Conservation (phyloP, 2,888 invertebrate genomes). For the Bimastos eiseni region DNA sequence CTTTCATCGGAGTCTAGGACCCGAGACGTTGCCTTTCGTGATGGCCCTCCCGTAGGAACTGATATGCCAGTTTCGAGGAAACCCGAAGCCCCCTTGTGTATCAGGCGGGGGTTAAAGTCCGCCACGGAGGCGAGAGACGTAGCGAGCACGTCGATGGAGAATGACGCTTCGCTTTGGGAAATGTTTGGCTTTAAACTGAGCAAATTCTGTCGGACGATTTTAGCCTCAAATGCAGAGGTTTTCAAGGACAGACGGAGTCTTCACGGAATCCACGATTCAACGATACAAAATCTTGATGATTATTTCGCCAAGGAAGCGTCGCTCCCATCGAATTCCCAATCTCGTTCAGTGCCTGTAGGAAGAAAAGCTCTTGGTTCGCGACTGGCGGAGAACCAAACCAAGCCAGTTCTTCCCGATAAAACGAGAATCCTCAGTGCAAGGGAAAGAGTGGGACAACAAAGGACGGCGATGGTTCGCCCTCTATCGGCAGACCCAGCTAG, state of each 20-base stretch:
- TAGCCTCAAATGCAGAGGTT: neutral
- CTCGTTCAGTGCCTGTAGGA: neutral
- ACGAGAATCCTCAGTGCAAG: neutral
- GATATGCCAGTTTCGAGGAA: neutral
- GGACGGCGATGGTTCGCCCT: neutral
- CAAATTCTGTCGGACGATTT: neutral
- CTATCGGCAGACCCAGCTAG: neutral
- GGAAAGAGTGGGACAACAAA: neutral
- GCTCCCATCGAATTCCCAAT: neutral
- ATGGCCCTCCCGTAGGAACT: neutral
- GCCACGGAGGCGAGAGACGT: neutral
- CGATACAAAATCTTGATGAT: neutral
- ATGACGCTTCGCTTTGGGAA: neutral
- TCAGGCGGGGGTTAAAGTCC: neutral
- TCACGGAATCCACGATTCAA: neutral
- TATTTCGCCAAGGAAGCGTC: neutral
- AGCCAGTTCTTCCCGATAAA: neutral
- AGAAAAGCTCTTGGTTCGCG: neutral
- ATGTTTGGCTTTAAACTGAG: constrained; percentile 19
- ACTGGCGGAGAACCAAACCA: neutral
- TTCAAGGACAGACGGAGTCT: neutral
- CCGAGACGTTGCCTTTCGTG: neutral
- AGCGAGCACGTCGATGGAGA: neutral
- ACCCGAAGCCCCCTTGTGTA: neutral
- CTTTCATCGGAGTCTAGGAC: neutral